Evolutionary conservation across 2,113 vertebrate species (phyloP), one percentile per base, ranked within the genome.

Genomic region (Paradoxurus hermaphroditus): DNA sequence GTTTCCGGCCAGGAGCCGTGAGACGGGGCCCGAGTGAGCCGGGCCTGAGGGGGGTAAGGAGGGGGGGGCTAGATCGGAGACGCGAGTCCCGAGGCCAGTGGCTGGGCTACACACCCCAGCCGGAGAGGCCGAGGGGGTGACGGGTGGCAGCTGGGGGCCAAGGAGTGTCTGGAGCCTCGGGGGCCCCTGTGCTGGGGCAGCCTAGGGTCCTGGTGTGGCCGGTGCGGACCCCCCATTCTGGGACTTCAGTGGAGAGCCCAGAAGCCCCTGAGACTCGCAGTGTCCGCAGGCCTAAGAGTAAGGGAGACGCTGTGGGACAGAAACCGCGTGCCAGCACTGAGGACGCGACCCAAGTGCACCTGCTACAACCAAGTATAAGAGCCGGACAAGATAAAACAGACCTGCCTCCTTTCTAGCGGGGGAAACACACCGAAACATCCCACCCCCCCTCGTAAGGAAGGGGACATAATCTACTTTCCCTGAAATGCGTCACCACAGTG

Each of bases 1-100:
- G 59, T 31, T 78, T 27, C 21, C 0, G 0, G 14, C 16, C 11
- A 29, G 78, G 2, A 19, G 34, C 67, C 3, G 7, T 0, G 1
- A 56, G 72, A 12, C 7, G 3, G 23, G 46, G 41, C 16, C 34
- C 13, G 4, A 49, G 56, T 18, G 27, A 78, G 41, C 5, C 0
- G 12, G 53, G 53, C 15, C 46, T 21, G 0, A 3, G 9, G 2
- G 41, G 78, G 31, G 27, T 13, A 59, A 15, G 12, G 34, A 29
- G 56, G 49, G n/a, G 31, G 36, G n/a, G 34, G 4, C 63, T 29
- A 14, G 36, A 4, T 2, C 36, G 67, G 9, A 78, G 27, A 41
- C 5, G 21, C 7, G 18, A 79, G 14, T 18, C 5, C 31, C 2
- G 8, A 31, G 5, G 41, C 21, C 23, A 36, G 13, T 7, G 46